A percentile compares a stretch with the other conserved stretches of the same genome.
phyloP scores from a whole-genome alignment of 2,888 invertebrate species.

The Micoletzkya japonica region DNA sequence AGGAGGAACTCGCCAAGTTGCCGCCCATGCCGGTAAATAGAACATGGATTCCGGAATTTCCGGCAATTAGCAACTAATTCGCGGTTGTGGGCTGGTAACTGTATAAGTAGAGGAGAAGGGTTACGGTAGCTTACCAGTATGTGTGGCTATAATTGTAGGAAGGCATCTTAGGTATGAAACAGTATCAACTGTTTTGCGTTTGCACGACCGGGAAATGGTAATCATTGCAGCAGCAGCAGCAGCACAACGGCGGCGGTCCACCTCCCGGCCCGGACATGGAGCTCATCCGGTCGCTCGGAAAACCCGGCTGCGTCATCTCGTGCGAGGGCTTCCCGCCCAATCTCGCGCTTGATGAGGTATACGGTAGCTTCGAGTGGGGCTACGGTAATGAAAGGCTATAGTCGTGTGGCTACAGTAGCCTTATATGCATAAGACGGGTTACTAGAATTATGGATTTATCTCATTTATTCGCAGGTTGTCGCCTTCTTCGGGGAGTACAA shows the following conservation, averaged over 20 bases:
- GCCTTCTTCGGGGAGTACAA: slow-evolving; percentile 38
- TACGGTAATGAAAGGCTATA: too few relatives aligned
- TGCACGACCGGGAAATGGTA: too few relatives aligned
- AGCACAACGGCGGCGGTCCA: too few relatives aligned
- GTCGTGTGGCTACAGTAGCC: too few relatives aligned
- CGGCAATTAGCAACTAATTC: background rate
- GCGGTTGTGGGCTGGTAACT: too few relatives aligned
- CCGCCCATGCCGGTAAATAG: too few relatives aligned
- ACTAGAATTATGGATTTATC: background rate
- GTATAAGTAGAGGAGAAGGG: too few relatives aligned
- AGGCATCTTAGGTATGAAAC: too few relatives aligned
- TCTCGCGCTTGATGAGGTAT: slow-evolving; percentile 37
- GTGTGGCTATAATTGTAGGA: too few relatives aligned
- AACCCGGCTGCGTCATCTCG: slow-evolving; percentile 36
- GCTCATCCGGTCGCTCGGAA: slow-evolving; percentile 32
- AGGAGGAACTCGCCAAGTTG: slow-evolving; percentile 15
- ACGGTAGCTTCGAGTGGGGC: background rate
- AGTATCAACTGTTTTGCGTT: too few relatives aligned
- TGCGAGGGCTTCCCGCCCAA: slow-evolving; percentile 41
- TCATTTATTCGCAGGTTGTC: slow-evolving; percentile 30
- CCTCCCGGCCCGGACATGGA: background rate
- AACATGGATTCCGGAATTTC: background rate
- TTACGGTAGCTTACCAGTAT: too few relatives aligned
- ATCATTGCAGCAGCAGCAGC: background rate
- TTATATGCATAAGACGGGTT: too few relatives aligned